phyloP scores from a whole-genome alignment of 2,797 vertebrate species.

The Luscinia megarhynchos region DNA sequence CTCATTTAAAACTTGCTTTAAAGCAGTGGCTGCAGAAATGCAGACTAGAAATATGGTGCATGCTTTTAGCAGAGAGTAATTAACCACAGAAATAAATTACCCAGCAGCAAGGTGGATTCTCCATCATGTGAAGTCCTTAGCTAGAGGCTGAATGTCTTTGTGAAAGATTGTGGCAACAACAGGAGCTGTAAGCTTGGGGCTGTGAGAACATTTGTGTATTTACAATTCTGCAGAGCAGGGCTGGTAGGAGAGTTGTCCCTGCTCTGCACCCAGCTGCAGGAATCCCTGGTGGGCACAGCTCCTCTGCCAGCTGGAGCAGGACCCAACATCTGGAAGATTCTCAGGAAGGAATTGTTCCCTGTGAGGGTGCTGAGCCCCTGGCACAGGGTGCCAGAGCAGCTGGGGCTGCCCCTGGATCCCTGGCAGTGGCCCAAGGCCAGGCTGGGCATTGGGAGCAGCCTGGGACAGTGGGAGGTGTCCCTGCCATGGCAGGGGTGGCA shows the following conservation, averaged over 20 bases:
- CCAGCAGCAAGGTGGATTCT: constrained; percentile 20
- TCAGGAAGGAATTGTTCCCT: not conserved
- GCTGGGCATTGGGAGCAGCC: accelerated
- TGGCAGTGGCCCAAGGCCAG: not conserved
- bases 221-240: not conserved
- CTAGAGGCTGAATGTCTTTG: not conserved
- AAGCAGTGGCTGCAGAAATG: not conserved
- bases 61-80: constrained; percentile 40
- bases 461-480: accelerated
- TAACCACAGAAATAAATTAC: constrained; percentile 55
- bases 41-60: constrained; percentile 2
- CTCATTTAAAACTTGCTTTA: constrained; percentile 25
- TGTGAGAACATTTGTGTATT: not conserved
- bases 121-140: constrained; percentile 31
- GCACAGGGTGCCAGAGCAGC: not conserved
- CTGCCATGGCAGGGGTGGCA: not conserved
- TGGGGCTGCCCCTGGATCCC: not conserved
- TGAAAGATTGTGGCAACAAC: not conserved
- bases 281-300: not conserved
- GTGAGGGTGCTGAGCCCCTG: accelerated
- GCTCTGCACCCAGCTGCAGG: not conserved
- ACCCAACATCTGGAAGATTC: not conserved
- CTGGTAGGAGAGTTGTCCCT: not conserved
- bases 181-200: not conserved
- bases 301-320: not conserved